Conservation (phyloP, 2,113 vertebrate species). For the Caloenas nicobarica region DNA sequence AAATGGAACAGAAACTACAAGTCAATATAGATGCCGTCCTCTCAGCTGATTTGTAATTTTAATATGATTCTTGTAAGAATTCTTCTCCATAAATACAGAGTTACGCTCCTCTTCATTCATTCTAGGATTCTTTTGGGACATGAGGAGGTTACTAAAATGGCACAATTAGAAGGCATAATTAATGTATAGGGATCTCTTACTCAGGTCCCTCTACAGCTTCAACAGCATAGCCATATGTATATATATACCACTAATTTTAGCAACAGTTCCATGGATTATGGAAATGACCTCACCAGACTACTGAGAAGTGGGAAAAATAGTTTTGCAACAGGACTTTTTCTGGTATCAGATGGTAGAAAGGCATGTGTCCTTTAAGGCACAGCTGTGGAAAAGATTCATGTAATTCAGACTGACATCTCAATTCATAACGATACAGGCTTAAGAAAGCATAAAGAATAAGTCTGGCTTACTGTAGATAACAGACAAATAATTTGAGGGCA, state of each 20-base stretch:
- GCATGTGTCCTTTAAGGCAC: slow-evolving; percentile 8
- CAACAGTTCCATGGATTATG: background rate
- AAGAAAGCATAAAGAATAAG: background rate
- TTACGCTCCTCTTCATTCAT: background rate
- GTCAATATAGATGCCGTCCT: background rate
- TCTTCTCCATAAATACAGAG: background rate
- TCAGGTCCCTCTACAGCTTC: background rate
- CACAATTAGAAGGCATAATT: slow-evolving; percentile 20
- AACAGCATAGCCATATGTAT: background rate
- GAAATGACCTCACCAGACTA: background rate
- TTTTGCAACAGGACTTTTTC: background rate
- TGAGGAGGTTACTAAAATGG: background rate
- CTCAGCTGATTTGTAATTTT: background rate
- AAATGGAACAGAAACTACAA: background rate
- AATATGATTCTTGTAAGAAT: background rate
- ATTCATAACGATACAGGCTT: background rate
- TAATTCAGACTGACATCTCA: slow-evolving; percentile 16
- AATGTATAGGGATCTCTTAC: background rate
- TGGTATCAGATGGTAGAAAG: background rate
- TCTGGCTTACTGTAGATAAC: background rate
- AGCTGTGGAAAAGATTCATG: background rate
- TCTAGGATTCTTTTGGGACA: background rate
- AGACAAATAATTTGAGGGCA: background rate
- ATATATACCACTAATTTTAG: background rate
- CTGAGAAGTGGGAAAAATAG: background rate